Conservation (phyloP, 2,797 vertebrate species). For the Gadopsis bispinosus region DNA sequence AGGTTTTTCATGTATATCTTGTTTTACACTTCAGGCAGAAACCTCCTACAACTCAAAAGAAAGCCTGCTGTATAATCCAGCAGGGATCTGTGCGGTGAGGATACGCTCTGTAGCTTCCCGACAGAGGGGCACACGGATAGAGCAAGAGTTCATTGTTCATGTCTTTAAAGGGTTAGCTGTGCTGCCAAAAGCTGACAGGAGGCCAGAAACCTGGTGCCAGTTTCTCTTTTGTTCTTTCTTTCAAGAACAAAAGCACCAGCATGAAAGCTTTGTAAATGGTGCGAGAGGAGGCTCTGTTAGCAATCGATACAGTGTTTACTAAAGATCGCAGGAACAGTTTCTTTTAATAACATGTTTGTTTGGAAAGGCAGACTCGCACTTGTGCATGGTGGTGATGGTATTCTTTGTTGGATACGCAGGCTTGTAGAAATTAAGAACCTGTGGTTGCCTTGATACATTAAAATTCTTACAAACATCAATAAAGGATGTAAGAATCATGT, state of each 20-base stretch:
- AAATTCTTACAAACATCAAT: background rate
- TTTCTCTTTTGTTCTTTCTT: background rate
- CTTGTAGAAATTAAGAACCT: background rate
- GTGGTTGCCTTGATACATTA: background rate
- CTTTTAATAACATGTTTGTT: slow-evolving; percentile 11
- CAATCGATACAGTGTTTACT: slow-evolving; percentile 30
- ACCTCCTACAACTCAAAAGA: slow-evolving; percentile 22
- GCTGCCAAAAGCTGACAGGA: slow-evolving; percentile 54
- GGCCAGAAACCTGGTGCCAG: slow-evolving; percentile 22
- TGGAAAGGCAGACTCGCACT: slow-evolving; percentile 1
- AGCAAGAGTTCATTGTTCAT: slow-evolving; percentile 45
- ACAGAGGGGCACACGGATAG: slow-evolving; percentile 32
- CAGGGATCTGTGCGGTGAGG: slow-evolving; percentile 34
- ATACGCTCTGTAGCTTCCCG: slow-evolving; percentile 24
- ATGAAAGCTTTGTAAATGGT: slow-evolving; percentile 24
- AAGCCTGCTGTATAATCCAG: slow-evolving; percentile 17
- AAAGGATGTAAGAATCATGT: background rate
- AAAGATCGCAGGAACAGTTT: slow-evolving; percentile 8
- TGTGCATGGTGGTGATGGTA: background rate
- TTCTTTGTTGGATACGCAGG: background rate
- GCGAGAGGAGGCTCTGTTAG: slow-evolving; percentile 1
- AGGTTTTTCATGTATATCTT: no score
- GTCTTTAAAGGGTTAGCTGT: slow-evolving; percentile 46
- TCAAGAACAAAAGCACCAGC: slow-evolving; percentile 21
- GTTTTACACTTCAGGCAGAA: slow-evolving; percentile 29